Evolutionary conservation across 2,888 invertebrate species (phyloP).

Genomic region (Brachyopa scutellaris): DNA sequence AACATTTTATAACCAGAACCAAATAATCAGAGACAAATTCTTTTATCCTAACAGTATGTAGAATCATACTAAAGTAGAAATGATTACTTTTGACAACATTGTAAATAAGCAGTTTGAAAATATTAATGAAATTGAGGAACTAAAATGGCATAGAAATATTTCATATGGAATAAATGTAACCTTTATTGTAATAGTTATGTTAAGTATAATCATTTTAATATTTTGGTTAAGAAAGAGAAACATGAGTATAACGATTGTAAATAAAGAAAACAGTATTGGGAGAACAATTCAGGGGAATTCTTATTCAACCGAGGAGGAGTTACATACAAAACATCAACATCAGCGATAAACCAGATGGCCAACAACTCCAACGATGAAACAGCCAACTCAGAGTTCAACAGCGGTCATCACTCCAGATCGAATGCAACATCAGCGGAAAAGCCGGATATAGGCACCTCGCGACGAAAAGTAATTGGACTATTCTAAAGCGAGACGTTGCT

Average conservation of each 20-base stretch:
- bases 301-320: too few relatives aligned
- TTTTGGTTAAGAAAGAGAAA: constrained; percentile 14
- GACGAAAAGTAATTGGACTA: too few relatives aligned
- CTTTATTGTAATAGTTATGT: neutral
- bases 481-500: too few relatives aligned
- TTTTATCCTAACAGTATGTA: neutral
- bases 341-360: too few relatives aligned
- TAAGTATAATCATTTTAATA: neutral
- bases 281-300: too few relatives aligned
- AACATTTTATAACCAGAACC: constrained; percentile 6
- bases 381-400: too few relatives aligned
- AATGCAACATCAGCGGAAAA: too few relatives aligned
- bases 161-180: neutral
- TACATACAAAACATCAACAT: neutral
- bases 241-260: neutral
- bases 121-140: constrained; percentile 13
- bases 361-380: too few relatives aligned
- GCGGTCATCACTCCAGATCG: too few relatives aligned
- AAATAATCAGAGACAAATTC: neutral
- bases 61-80: neutral
- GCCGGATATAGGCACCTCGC: too few relatives aligned
- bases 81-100: constrained; percentile 7
- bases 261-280: neutral
- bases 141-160: constrained; percentile 24
- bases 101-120: neutral